Evolutionary conservation across 2,113 vertebrate genomes (phyloP).

Genomic region (Arizona elegans): DNA sequence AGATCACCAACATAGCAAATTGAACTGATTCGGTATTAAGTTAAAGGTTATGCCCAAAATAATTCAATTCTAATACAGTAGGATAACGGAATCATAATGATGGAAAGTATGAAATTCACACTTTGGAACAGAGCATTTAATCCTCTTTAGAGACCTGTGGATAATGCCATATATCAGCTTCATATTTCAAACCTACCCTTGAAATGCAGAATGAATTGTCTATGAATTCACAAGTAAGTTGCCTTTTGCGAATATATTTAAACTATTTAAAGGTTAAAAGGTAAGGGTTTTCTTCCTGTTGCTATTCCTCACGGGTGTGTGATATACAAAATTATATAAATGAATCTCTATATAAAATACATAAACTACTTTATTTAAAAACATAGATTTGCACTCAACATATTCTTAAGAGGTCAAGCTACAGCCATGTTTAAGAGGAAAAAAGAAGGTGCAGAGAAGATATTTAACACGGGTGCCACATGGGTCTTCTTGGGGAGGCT

Average conservation of each 20-base stretch:
- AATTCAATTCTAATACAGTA: neutral
- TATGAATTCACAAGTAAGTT: conserved; percentile 17
- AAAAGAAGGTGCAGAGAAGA: neutral
- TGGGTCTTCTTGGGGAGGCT: neutral
- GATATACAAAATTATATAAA: neutral
- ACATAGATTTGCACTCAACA: neutral
- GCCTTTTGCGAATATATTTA: neutral
- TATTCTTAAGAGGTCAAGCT: neutral
- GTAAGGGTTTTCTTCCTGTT: neutral
- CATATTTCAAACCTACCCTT: neutral
- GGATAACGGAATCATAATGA: neutral
- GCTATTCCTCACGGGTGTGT: neutral
- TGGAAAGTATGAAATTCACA: conserved; percentile 16
- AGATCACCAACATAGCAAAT: neutral
- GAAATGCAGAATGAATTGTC: conserved; percentile 22
- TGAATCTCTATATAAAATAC: neutral
- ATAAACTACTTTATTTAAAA: neutral
- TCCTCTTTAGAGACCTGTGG: neutral
- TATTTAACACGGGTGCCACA: neutral
- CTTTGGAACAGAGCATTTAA: conserved; percentile 2
- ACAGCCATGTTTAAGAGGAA: neutral
- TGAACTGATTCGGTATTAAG: neutral
- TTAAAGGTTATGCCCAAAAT: neutral
- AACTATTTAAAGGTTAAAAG: neutral
- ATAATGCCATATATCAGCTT: conserved; percentile 16